A percentile compares a stretch with the other conserved stretches of the same genome.
Conservation (phyloP, 2,113 vertebrate species). For the Azemiops feae region DNA sequence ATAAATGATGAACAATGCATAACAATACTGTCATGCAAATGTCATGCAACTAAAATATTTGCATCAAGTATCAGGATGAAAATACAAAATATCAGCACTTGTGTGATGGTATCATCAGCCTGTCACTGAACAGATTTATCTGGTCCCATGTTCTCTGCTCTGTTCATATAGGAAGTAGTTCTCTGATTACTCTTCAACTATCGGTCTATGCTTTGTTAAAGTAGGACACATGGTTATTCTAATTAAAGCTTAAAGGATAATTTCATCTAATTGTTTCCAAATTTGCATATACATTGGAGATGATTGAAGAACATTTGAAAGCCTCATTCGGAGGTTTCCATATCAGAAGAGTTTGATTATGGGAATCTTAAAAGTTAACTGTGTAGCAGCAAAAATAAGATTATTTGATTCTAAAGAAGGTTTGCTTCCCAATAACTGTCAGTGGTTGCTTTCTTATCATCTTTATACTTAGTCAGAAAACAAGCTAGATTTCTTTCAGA, state of each 20-base stretch:
- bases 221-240: neutral
- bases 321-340: neutral
- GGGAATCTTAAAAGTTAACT: neutral
- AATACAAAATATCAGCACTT: neutral
- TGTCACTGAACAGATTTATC: neutral
- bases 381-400: neutral
- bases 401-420: neutral
- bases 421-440: neutral
- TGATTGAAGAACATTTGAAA: neutral
- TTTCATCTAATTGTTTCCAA: neutral
- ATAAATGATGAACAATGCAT: neutral
- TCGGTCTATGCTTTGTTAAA: neutral
- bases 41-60: neutral
- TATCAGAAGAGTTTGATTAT: neutral
- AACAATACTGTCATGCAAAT: neutral
- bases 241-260: neutral
- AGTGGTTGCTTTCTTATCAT: neutral
- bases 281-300: neutral
- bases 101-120: neutral
- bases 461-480: neutral
- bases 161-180: neutral
- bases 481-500: neutral
- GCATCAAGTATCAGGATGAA: neutral
- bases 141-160: neutral
- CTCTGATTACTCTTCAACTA: neutral